Conservation (phyloP, 2,797 vertebrate genomes). For the Hyperoplus lanceolatus region DNA sequence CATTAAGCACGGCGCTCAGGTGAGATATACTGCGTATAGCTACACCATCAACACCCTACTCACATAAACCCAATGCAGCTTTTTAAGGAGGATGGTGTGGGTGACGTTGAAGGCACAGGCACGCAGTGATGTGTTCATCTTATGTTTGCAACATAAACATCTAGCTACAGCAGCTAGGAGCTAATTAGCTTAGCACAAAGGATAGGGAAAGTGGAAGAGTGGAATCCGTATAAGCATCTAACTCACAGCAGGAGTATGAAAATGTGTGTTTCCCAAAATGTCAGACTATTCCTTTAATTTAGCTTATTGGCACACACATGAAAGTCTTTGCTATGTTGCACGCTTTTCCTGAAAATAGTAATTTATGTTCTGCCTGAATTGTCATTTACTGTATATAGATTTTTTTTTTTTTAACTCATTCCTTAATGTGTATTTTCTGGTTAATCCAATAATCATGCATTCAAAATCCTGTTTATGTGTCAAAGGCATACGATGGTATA, state of each 20-base stretch:
- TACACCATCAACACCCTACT: slow-evolving; percentile 28
- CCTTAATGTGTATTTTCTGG: neutral
- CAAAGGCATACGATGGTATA: neutral
- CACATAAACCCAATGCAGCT: slow-evolving; percentile 19
- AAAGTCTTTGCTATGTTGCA: neutral
- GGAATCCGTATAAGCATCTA: neutral
- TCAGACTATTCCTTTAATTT: slow-evolving; percentile 1
- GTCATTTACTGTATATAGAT: neutral
- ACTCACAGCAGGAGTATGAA: neutral
- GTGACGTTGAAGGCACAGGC: slow-evolving; percentile 34
- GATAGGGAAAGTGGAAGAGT: neutral
- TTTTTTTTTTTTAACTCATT: no score
- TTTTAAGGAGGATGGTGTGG: slow-evolving; percentile 37
- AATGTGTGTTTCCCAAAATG: neutral
- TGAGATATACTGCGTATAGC: slow-evolving; percentile 32
- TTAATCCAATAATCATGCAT: neutral
- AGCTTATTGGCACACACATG: neutral
- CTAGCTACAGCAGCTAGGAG: neutral
- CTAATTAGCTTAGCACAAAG: slow-evolving; percentile 1
- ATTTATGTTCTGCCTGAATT: neutral
- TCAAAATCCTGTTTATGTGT: slow-evolving; percentile 5
- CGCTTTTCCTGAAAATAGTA: neutral
- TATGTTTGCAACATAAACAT: neutral
- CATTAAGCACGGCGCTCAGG: slow-evolving; percentile 42
- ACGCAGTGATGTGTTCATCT: neutral